Evolutionary conservation across 1,140 invertebrate species (phyloP), one percentile per base, ranked within the genome.

Genomic region (Drosophila lacteicornis): DNA sequence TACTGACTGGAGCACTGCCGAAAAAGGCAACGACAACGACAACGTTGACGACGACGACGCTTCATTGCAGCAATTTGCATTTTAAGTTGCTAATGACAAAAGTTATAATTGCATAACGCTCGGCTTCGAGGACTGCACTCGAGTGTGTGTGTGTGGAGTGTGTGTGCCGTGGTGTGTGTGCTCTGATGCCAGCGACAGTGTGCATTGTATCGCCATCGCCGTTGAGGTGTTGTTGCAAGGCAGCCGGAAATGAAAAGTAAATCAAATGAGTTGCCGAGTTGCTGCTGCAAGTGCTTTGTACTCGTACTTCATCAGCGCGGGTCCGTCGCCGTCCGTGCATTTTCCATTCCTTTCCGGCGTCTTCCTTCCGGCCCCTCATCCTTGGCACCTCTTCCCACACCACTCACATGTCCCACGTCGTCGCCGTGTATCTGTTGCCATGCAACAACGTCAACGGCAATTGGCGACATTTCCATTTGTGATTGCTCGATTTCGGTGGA

Each of bases 231-330:
- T 71, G 77, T 63, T 75, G 69, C 69, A 63, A 66, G 59, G 69
- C 83, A 85, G 83, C 74, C 82, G 90, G 90, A 91, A 91, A 91
- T 91, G 82, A 86, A 86, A 90, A 91, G 85, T 91, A 91, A 91
- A 91, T 91, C 90, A 91, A 91, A 91, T 90, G 80, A 91, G 79
- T 87, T 63, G 79, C 73, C 76, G 60, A 47, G 76, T 65, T 62
- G 43, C 68, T 66, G 56, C 51, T 59, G 63, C 51, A 62, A 65
- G 67, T 80, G 73, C 76, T 80, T 56, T n/a, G 53, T 25, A 22
- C 80, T 90, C 84, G 22, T 82, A 84, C 80, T 90, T 90, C 74
- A 90, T 81, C 77, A 84, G 71, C 56, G 53, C 75, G 83, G 50
- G 69, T 45, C 49, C 38, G 75, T 71, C 67, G 74, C 38, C 19